Percentiles rank a stretch among this genome's conserved stretches.
Conservation (phyloP, 2,113 vertebrate genomes). For the Nipponia nippon region DNA sequence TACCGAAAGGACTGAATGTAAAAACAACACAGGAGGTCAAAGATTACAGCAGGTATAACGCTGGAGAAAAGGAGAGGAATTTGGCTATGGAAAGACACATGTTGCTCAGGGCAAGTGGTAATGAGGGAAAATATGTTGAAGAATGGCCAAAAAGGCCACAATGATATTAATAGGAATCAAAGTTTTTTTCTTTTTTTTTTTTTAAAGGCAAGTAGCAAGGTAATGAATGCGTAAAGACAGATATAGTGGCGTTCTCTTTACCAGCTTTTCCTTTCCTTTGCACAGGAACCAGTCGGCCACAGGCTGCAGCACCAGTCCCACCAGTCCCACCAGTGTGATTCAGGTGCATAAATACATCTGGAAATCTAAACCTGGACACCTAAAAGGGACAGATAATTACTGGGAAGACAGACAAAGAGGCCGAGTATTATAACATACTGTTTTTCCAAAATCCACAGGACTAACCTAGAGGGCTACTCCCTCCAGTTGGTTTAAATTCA, state of each 20-base stretch:
- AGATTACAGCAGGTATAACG: not conserved
- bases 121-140: not conserved
- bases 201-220: not conserved
- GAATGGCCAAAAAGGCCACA: not conserved
- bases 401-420: not conserved
- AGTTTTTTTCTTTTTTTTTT: not conserved
- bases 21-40: not conserved
- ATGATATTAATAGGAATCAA: not conserved
- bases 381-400: not conserved
- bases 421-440: fast-evolving
- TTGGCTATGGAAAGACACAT: not conserved
- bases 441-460: not conserved
- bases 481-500: not conserved
- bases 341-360: fast-evolving
- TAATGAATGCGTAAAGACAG: not conserved
- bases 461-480: not conserved
- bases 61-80: not conserved
- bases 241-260: fast-evolving
- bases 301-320: not conserved
- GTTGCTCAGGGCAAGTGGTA: not conserved
- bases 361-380: not conserved
- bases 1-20: not conserved
- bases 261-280: not conserved
- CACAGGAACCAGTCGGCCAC: not conserved
- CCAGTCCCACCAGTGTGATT: fast-evolving